Percentiles rank a stretch among this genome's conserved stretches.
Evolutionary conservation across 2,113 vertebrate species (phyloP).

Genomic region (Sinocyclocheilus anophthalmus): DNA sequence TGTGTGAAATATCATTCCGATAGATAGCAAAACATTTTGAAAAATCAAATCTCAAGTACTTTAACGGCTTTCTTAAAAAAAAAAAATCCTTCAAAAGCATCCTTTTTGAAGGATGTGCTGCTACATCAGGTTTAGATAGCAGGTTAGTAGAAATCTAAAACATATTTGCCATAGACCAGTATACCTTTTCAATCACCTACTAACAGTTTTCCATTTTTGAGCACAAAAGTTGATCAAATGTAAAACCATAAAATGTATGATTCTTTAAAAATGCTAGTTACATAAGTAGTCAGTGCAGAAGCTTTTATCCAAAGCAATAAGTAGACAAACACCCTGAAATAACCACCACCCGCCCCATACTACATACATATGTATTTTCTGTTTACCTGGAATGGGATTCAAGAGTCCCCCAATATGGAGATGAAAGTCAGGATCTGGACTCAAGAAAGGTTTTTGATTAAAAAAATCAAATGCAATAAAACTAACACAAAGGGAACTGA

Average conservation of each 20-base stretch:
- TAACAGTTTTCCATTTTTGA: not conserved
- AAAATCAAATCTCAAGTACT: not conserved
- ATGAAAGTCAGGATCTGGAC: slow-evolving; percentile 93
- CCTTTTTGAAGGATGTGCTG: no score
- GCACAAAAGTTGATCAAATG: not conserved
- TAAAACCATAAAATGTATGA: not conserved
- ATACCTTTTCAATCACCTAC: not conserved
- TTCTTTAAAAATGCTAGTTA: not conserved
- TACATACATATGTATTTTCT: not conserved
- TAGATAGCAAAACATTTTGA: not conserved
- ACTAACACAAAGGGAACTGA: not conserved
- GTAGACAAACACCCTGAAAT: not conserved
- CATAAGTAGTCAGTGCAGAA: not conserved
- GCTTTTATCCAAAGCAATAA: not conserved
- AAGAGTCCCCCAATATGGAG: slow-evolving; percentile 92
- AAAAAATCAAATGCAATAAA: slow-evolving; percentile 26
- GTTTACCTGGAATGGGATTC: slow-evolving; percentile 94
- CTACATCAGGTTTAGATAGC: not conserved
- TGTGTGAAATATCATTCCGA: not conserved
- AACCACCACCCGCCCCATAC: not conserved
- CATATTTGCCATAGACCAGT: not conserved
- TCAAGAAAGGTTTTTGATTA: not conserved
- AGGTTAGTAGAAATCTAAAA: not conserved
- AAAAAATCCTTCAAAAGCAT: no score
- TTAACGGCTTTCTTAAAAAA: no score